Base-by-base conservation (phyloP, 1,140 invertebrate genomes). In the Ephestia elutella region DNA sequence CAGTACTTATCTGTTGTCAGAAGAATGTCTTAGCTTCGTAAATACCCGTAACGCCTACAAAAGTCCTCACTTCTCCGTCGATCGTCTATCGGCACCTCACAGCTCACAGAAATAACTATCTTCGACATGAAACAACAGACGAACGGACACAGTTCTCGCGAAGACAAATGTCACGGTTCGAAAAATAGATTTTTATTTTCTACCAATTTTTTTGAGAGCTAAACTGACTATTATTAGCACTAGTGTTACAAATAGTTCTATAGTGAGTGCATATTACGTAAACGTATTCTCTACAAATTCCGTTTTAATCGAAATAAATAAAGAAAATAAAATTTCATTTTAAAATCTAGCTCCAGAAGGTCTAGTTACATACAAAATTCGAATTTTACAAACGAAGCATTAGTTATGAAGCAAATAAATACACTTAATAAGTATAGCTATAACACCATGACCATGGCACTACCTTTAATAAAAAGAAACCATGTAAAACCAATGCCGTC, bases 101-200 rank as follows among this genome's bases (percentile, higher is more conserved):
- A 59, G 62, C 60, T 68, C 59, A 73, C 75, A 59, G 61, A 80
- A 80, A 78, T 75, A 78, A 62, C 59, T 60, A 63, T 62, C 32
- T 61, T 64, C 65, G 58, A 69, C 60, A 65, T 62, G 75, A 68
- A 73, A 73, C 61, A 25, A 58, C 56, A 59, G 55, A 56, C 18
- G 7, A 70, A 70, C 64, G 58, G 66, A 75, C 74, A 74, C 71
- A 30, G n/a, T n/a, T n/a, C n/a, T 57, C 60, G 30, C 28, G 53
- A 57, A 60, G 65, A 68, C 60, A 71, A 71, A 61, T 71, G 68
- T 68, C 65, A 63, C 60, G 60, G 28, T 49, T 51, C 38, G 38
- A 10, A 44, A 44, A 44, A 44, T 44, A 44, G 38, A 15, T 44
- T 44, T 44, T 44, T 44, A 44, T 44, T 44, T 44, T 44, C 38